Conservation (phyloP, 1,140 invertebrate species). For the Drosophila bifasciata region DNA sequence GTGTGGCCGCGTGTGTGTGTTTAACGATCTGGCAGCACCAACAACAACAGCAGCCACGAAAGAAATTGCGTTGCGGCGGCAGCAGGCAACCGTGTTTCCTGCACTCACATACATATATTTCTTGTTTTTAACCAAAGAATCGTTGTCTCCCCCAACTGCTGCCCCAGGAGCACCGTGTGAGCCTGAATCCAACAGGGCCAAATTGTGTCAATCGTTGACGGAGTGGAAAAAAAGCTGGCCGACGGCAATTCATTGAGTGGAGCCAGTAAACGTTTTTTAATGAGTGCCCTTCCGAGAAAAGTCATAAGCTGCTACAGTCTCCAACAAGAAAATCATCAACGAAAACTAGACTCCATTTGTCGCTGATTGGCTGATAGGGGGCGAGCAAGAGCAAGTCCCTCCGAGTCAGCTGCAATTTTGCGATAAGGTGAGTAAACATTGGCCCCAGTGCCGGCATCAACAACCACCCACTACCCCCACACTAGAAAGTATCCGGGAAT, state of each 20-base stretch:
- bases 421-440: conserved; percentile 76
- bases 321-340: conserved; percentile 37
- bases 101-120: conserved; percentile 19
- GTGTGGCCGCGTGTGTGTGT: conserved; percentile 28
- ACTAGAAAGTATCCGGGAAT: no score
- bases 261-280: conserved; percentile 39
- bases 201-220: no score
- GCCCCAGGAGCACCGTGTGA: not conserved
- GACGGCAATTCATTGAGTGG: conserved; percentile 13
- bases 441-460: conserved; percentile 16
- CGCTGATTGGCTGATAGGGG: conserved; percentile 53
- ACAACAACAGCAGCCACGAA: conserved; percentile 71
- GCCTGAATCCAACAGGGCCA: no score
- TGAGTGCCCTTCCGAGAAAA: conserved; percentile 38
- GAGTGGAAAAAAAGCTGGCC: no score
- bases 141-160: conserved; percentile 4
- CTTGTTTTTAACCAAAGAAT: conserved; percentile 10
- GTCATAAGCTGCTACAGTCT: conserved; percentile 20
- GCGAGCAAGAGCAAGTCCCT: conserved; percentile 18
- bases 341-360: conserved; percentile 44
- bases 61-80: conserved; percentile 74
- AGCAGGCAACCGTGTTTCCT: conserved; percentile 22
- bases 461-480: not conserved
- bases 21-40: conserved; percentile 72
- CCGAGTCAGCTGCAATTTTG: conserved; percentile 72